phyloP scores from a whole-genome alignment of 2,797 vertebrate species.

The Orestias chungarensis region DNA sequence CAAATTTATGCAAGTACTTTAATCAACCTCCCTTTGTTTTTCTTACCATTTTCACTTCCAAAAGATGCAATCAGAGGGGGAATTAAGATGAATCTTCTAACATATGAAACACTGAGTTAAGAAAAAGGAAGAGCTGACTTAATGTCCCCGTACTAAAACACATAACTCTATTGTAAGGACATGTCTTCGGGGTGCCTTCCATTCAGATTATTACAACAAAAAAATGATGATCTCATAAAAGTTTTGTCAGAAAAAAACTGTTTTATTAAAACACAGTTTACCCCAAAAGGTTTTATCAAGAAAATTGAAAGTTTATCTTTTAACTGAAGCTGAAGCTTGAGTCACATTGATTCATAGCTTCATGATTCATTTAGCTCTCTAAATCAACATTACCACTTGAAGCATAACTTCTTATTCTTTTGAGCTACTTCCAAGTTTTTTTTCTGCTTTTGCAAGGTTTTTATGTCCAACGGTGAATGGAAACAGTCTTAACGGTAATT shows the following conservation, averaged over 20 bases:
- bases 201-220: not conserved
- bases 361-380: conserved; percentile 9
- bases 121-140: conserved; percentile 19
- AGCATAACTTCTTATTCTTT: not conserved
- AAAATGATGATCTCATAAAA: not conserved
- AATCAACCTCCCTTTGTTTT: no score
- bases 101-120: conserved; percentile 23
- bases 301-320: conserved; percentile 8
- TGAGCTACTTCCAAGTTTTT: not conserved
- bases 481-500: not conserved
- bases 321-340: conserved; percentile 1
- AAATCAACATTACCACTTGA: conserved; percentile 4
- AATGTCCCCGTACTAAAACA: not conserved
- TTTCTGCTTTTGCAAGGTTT: not conserved
- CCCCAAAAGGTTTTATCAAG: not conserved
- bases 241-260: not conserved
- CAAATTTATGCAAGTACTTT: not conserved
- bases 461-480: not conserved
- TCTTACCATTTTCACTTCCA: conserved; percentile 20
- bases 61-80: conserved; percentile 58
- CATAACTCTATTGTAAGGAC: conserved; percentile 7
- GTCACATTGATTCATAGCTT: not conserved
- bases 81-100: conserved; percentile 43
- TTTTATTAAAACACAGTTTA: not conserved
- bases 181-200: not conserved